These are phyloP conservation scores for Cristatella mucedo DNA, from an alignment of 2,888 invertebrate genomes.

Conservation along the genomic window DNA sequence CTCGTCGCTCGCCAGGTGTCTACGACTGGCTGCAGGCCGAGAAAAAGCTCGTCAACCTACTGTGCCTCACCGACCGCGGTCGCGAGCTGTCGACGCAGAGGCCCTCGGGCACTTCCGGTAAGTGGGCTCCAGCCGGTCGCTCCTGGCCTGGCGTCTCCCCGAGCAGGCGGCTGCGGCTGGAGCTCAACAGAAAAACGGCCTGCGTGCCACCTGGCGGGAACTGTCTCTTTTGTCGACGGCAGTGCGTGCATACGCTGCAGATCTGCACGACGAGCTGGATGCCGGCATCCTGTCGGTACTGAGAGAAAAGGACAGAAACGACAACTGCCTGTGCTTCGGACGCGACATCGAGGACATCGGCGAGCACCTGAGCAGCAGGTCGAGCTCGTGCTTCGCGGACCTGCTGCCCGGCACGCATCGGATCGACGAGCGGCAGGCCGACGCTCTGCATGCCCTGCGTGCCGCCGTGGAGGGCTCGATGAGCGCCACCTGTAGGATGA, in stretches of 20 bases:
- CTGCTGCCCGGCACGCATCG: not conserved
- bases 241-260: not conserved
- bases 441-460: not conserved
- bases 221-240: not conserved
- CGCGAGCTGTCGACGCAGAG: no score
- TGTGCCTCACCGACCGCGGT: no score
- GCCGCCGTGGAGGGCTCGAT: not conserved
- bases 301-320: slow-evolving; percentile 5
- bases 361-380: not conserved
- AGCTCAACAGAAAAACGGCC: no score
- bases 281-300: not conserved
- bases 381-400: slow-evolving; percentile 5
- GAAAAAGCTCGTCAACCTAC: no score
- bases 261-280: slow-evolving; percentile 2
- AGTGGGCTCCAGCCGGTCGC: no score
- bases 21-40: no score
- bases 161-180: no score
- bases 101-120: no score
- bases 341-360: not conserved
- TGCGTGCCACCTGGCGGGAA: no score
- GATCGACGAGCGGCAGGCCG: not conserved
- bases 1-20: no score
- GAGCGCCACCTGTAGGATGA: not conserved
- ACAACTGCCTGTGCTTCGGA: not conserved
- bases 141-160: no score